Base-by-base conservation (phyloP, 2,888 invertebrate genomes). In the Arrhopalites spinosus region DNA sequence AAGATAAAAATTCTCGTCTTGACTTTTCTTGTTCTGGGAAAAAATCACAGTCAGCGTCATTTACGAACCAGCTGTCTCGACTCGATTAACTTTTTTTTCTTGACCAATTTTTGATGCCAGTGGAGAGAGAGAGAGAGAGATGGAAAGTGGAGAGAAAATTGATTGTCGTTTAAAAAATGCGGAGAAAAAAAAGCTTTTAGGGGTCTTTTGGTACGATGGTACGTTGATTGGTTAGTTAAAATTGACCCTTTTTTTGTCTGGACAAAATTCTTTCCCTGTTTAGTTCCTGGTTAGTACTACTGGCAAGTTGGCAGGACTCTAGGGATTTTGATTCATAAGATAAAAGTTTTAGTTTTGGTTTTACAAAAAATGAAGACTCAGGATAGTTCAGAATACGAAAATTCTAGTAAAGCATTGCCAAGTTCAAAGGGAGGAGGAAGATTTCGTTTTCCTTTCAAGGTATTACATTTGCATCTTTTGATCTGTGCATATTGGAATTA, bases 381-480 rank as follows among this genome's bases (percentile, higher is more conserved):
- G 20, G 72, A 72, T 63, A 72, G 61, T 47, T 45, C 5, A 36
- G 59, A 59, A 17, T 45, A 43, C 25, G 25, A 63, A 20, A 11
- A 53, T 43, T n/a, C 59, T n/a, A 30, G 36, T 43, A 72, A 43
- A 45, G 20, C 63, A 27, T 36, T 59, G 15, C 59, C 70, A 15
- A 59, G 36, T 23, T 17, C 27, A 3, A 71, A 61, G 36, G 13
- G 47, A 30, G 30, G 69, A 50, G 61, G 71, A 63, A 69, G 79
- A 67, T 81, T 81, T 77, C 74, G 81, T 47, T 81, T 81, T 67
- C 81, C 81, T 13, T 81, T 81, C 77, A 79, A 78, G 69, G n/a
- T n/a, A n/a, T n/a, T n/a, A n/a, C n/a, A n/a, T n/a, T n/a, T n/a
- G n/a, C n/a, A n/a, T n/a, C n/a, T n/a, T n/a, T n/a, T n/a, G n/a